Percentiles rank a stretch among this genome's conserved stretches.
Conservation (phyloP, 2,888 invertebrate genomes). For the Nemoura dubitans region DNA sequence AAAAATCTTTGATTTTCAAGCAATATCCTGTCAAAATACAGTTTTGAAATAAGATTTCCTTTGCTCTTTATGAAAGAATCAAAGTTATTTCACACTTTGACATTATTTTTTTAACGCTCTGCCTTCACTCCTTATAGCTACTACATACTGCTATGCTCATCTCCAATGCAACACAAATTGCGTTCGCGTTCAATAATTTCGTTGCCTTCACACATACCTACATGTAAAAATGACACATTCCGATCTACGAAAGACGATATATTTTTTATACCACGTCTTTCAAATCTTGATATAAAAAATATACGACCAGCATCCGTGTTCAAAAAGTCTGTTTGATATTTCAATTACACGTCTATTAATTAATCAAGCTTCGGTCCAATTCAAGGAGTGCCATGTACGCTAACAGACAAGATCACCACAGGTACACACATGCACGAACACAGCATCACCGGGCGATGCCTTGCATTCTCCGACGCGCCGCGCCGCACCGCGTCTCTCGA, state of each 20-base stretch:
- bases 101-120: too few relatives aligned
- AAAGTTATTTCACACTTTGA: too few relatives aligned
- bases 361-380: constrained; percentile 16
- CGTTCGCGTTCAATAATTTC: too few relatives aligned
- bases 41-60: too few relatives aligned
- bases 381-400: constrained; percentile 24
- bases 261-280: background rate
- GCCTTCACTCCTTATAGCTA: too few relatives aligned
- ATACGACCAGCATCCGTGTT: background rate
- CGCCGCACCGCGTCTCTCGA: background rate
- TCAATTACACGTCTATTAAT: constrained; percentile 22
- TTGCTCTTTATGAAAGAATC: too few relatives aligned
- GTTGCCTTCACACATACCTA: too few relatives aligned
- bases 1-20: too few relatives aligned
- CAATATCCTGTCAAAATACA: too few relatives aligned
- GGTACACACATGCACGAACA: background rate
- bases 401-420: background rate
- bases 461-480: background rate
- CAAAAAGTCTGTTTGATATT: constrained; percentile 14
- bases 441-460: too few relatives aligned
- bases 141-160: too few relatives aligned
- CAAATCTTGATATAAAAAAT: background rate
- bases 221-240: background rate
- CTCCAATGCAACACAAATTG: too few relatives aligned
- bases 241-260: background rate